Percentiles rank a stretch among this genome's conserved stretches.
phyloP scores from a whole-genome alignment of 35 echinoderm and acorn worm species.

The Stichopus chloronotus region DNA sequence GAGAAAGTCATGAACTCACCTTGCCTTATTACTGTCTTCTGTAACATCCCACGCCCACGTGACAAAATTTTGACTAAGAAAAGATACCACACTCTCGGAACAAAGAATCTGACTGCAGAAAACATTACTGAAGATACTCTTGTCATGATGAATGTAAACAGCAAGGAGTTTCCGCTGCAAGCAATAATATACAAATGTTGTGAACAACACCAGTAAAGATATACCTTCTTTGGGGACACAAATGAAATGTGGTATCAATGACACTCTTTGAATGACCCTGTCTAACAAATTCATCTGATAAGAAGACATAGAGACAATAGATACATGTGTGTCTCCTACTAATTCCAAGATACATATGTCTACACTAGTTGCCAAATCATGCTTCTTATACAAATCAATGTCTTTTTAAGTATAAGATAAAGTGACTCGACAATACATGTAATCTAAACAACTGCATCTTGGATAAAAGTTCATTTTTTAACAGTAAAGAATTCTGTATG shows the following conservation, averaged over 20 bases:
- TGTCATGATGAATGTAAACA: slow-evolving; percentile 91
- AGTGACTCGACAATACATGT: too few relatives aligned
- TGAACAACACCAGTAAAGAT: neutral
- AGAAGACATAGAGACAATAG: too few relatives aligned
- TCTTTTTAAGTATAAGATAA: too few relatives aligned
- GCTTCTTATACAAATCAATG: too few relatives aligned
- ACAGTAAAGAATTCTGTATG: too few relatives aligned
- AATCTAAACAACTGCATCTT: too few relatives aligned
- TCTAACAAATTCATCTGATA: too few relatives aligned
- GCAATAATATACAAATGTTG: neutral
- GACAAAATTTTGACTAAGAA: slow-evolving; percentile 93
- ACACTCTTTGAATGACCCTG: neutral
- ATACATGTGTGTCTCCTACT: too few relatives aligned
- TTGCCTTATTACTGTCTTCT: slow-evolving; percentile 80
- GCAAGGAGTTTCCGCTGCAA: slow-evolving; percentile 94
- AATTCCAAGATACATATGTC: too few relatives aligned
- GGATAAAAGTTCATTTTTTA: too few relatives aligned
- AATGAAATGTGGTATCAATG: neutral
- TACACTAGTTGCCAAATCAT: too few relatives aligned
- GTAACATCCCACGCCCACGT: slow-evolving; percentile 97
- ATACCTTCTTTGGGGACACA: too few relatives aligned
- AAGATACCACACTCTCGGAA: slow-evolving; percentile 85
- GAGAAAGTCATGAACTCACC: slow-evolving; percentile 56
- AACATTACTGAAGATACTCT: slow-evolving; percentile 93
- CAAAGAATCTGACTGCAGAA: slow-evolving; percentile 98